A percentile compares a stretch with the other conserved stretches of the same genome.
These are phyloP conservation scores for Philopotamus ludificatus DNA, from an alignment of 1,140 invertebrate species.

Conservation along the genomic window DNA sequence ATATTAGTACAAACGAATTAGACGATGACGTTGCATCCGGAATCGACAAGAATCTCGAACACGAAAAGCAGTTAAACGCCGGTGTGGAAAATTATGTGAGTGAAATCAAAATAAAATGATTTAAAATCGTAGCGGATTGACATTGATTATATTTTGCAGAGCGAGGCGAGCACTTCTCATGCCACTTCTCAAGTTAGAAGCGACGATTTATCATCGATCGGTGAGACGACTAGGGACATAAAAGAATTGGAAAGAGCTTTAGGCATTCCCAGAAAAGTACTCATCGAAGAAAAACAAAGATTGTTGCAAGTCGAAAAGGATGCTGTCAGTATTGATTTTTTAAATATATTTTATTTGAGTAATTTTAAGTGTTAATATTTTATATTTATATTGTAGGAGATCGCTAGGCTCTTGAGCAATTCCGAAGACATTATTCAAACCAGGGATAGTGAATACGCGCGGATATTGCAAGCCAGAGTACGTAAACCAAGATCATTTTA, in stretches of 20 bases:
- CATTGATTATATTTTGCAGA: neutral
- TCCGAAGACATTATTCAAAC: constrained; percentile 4
- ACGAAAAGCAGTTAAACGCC: no score
- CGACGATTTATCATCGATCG: neutral
- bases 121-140: neutral
- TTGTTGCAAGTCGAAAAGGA: constrained; percentile 32
- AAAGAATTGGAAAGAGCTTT: constrained; percentile 28
- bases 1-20: no score
- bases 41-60: neutral
- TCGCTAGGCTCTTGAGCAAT: constrained; percentile 16
- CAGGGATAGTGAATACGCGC: constrained; percentile 21
- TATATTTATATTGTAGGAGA: constrained; percentile 22
- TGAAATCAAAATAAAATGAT: neutral
- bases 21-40: no score
- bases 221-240: constrained; percentile 6
- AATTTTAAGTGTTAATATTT: neutral
- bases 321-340: constrained; percentile 24
- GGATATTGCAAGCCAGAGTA: constrained; percentile 27
- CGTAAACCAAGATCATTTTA: constrained; percentile 1
- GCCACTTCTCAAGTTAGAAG: constrained; percentile 2
- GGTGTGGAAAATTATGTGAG: no score
- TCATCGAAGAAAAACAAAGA: constrained; percentile 23
- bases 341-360: neutral
- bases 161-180: neutral
- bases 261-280: constrained; percentile 16